phyloP scores from a whole-genome alignment of 2,797 vertebrate species.

The Amblyraja radiata region DNA sequence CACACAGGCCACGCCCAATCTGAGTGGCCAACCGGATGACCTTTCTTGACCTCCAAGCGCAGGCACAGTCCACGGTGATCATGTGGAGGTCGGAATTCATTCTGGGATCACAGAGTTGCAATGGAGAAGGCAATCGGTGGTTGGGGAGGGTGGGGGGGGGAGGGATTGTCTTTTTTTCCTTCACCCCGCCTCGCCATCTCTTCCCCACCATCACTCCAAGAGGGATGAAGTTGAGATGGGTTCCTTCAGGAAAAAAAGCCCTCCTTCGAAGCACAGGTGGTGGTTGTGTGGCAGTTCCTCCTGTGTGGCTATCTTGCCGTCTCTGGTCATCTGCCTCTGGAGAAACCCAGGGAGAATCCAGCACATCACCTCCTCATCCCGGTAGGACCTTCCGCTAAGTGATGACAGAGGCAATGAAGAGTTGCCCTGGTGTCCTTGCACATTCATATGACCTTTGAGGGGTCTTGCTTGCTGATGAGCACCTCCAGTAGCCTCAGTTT shows the following conservation, averaged over 20 bases:
- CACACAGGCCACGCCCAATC: not conserved
- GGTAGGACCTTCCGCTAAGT: not conserved
- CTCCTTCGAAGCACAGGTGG: not conserved
- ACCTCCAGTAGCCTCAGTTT: slow-evolving; percentile 90
- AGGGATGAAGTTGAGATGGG: not conserved
- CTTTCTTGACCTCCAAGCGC: not conserved
- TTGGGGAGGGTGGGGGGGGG: not conserved
- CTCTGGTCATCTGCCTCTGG: not conserved
- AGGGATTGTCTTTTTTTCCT: not conserved
- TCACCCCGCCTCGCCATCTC: no score
- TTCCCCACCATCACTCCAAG: not conserved
- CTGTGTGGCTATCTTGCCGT: not conserved
- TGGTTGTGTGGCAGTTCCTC: no score
- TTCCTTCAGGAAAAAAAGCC: not conserved
- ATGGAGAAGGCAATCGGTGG: not conserved
- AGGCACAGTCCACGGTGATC: no score
- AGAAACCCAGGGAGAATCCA: not conserved
- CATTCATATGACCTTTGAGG: slow-evolving; percentile 49
- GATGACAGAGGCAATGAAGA: slow-evolving; percentile 13
- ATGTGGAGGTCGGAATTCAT: not conserved
- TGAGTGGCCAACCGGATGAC: no score
- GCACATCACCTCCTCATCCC: not conserved
- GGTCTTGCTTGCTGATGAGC: slow-evolving; percentile 92
- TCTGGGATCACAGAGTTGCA: not conserved
- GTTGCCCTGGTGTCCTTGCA: not conserved